Percentiles rank a stretch among this genome's conserved stretches.
These are phyloP conservation scores for Anabas testudineus DNA, from an alignment of 2,797 vertebrate species.

Conservation along the genomic window DNA sequence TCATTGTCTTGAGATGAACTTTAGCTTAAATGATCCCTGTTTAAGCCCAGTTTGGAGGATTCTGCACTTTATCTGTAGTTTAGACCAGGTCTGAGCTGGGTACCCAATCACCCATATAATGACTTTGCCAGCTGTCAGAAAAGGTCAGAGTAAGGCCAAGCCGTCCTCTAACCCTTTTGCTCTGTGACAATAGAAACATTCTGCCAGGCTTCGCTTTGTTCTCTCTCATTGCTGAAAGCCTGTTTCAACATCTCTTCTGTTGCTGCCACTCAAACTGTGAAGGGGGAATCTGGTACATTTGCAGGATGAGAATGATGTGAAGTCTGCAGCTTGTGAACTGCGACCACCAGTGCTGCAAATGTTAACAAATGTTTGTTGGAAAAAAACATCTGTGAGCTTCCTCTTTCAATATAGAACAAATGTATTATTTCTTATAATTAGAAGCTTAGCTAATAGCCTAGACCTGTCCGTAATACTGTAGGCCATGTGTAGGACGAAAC, in stretches of 20 bases:
- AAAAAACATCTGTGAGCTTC: conserved; percentile 9
- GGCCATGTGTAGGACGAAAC: conserved; percentile 19
- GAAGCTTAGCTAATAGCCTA: background rate
- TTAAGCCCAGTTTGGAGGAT: conserved; percentile 30
- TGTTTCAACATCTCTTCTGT: too few species aligned
- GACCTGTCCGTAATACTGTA: conserved; percentile 28
- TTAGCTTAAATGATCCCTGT: background rate
- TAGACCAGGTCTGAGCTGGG: conserved; percentile 42
- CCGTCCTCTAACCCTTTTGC: conserved; percentile 31
- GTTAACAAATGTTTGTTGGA: conserved; percentile 14
- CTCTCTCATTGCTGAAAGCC: conserved; percentile 34
- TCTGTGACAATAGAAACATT: conserved; percentile 58
- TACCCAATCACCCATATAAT: conserved; percentile 59
- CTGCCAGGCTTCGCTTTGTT: conserved; percentile 51
- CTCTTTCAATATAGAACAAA: conserved; percentile 14
- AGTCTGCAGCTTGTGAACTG: background rate
- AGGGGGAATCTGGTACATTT: background rate
- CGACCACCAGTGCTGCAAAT: background rate
- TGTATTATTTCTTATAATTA: background rate
- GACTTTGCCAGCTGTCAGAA: conserved; percentile 61
- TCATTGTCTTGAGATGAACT: conserved; percentile 7
- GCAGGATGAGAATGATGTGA: background rate
- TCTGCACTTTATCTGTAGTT: conserved; percentile 30
- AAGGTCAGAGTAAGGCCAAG: conserved; percentile 57
- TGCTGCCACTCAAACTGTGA: conserved; percentile 38